Evolutionary conservation across 2,888 invertebrate species (phyloP).

Genomic region (Dicycla oo): DNA sequence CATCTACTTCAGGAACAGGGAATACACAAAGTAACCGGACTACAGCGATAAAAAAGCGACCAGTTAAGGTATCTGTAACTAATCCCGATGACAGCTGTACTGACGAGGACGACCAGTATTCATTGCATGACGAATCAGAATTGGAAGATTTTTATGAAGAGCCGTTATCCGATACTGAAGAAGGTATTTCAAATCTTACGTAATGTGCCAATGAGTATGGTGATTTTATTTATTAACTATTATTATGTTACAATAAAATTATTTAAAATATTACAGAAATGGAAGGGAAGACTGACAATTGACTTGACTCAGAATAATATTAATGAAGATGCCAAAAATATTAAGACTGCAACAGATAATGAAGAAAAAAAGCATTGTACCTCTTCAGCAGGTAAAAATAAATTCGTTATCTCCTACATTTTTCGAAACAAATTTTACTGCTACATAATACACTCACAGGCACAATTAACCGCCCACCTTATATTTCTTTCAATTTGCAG

Average conservation of each 20-base stretch:
- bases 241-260: background rate
- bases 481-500: too few relatives aligned
- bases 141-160: background rate
- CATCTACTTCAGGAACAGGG: constrained; percentile 10
- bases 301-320: too few relatives aligned
- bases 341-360: background rate
- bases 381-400: too few relatives aligned
- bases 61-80: background rate
- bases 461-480: too few relatives aligned
- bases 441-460: too few relatives aligned
- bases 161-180: background rate
- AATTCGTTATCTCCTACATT: too few relatives aligned
- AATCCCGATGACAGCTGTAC: background rate
- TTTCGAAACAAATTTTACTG: too few relatives aligned
- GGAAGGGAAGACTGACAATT: background rate
- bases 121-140: constrained; percentile 4
- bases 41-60: background rate
- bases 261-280: constrained; percentile 4
- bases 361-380: too few relatives aligned
- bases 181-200: background rate
- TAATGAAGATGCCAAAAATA: too few relatives aligned
- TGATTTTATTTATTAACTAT: background rate
- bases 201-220: background rate
- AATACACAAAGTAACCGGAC: background rate
- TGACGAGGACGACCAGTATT: constrained; percentile 2